Conservation (phyloP, 1,140 invertebrate genomes). For the Euura lappo region DNA sequence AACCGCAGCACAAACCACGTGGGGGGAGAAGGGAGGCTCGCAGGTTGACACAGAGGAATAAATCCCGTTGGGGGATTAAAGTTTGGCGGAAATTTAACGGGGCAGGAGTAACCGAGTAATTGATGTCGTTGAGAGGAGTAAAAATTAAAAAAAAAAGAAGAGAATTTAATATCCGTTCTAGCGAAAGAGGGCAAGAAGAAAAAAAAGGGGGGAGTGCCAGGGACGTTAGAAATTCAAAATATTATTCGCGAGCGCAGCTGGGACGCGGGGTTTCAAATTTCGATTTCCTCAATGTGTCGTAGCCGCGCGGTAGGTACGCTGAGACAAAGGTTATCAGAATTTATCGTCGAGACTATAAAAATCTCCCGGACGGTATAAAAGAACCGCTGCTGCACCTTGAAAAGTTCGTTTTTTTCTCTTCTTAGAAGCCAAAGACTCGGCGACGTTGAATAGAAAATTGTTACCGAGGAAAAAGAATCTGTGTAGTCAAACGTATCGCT, state of each 20-base stretch:
- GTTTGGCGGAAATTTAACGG: neutral
- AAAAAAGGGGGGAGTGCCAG: neutral
- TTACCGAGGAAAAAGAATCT: neutral
- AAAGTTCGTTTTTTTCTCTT: neutral
- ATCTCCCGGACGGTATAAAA: neutral
- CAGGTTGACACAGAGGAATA: neutral
- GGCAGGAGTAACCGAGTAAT: neutral
- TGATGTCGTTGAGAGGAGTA: neutral
- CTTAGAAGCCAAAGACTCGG: too few relatives aligned
- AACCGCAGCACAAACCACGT: neutral
- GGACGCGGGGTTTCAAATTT: neutral
- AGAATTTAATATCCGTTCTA: too few relatives aligned
- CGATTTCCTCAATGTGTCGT: slow-evolving; percentile 1
- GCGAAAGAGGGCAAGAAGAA: too few relatives aligned
- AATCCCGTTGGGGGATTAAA: neutral
- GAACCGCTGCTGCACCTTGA: too few relatives aligned
- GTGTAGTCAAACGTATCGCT: neutral
- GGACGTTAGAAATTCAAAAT: neutral
- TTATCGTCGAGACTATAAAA: neutral
- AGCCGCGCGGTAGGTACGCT: neutral
- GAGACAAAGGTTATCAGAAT: neutral
- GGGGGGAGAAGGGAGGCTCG: neutral
- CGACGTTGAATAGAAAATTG: too few relatives aligned
- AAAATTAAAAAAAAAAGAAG: too few relatives aligned
- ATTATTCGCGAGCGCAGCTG: neutral